Evolutionary conservation across 2,888 invertebrate genomes (phyloP), one percentile per base, ranked within the genome.

Genomic region (Phyto melanocephala): DNA sequence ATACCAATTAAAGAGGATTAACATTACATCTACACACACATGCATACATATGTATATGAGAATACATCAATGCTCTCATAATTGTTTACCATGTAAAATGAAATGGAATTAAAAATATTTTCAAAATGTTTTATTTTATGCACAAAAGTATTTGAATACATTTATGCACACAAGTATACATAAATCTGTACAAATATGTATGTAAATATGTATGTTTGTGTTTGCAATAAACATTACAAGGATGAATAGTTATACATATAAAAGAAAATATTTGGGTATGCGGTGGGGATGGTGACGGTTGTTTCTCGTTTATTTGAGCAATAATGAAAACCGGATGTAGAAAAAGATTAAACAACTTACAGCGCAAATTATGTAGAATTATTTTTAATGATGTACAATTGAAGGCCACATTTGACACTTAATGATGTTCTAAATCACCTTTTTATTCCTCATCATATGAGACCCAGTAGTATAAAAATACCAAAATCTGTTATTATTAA

Each of bases 1-100:
- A 37, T 62, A 65, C 80, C 79, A 83, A 84, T 85, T 85, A 84
- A 85, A 82, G n/a, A n/a, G n/a, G n/a, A n/a, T n/a, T n/a, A n/a
- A n/a, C n/a, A n/a, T n/a, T 28, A 28, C 28, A 28, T 28, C 3
- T 6, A 28, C 6, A 28, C 28, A 28, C 28, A 28, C 28, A 28
- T 28, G 6, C 28, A 28, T 28, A 28, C 28, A 28, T 28, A 28
- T 6, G 6, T 28, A 28, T 28, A 6, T 28, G 28, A 6, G 4
- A 6, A 28, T 28, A 6, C 3, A 5, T 28, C 3, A 28, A 28
- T 28, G 28, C 28, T 28, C 28, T 3, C 28, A 28, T 28, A 28
- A 28, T 28, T 28, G 3, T 28, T 28, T 28, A 28, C 28, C 4
- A 28, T 28, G 6, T 6, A 28, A 28, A 6, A 28, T 28, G 24